Percentiles rank a stretch among this genome's conserved stretches.
Evolutionary conservation across 2,888 invertebrate genomes (phyloP).

Genomic region (Cephus pulcher): DNA sequence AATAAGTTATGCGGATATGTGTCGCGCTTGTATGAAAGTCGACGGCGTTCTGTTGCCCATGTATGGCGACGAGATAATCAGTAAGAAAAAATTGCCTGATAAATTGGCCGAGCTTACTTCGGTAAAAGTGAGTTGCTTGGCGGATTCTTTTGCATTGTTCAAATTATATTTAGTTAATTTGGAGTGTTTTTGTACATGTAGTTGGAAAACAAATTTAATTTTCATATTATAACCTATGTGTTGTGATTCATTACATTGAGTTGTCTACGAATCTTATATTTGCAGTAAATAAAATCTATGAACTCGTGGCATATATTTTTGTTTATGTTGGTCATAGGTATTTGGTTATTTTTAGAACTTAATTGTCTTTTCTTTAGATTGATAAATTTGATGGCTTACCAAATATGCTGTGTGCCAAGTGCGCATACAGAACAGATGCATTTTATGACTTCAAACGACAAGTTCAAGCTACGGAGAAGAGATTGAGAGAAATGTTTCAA

Average conservation of each 20-base stretch:
- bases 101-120: conserved; percentile 58
- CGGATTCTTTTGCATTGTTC: background rate
- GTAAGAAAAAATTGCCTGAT: conserved; percentile 48
- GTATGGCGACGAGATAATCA: conserved; percentile 47
- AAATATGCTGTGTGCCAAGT: conserved; percentile 56
- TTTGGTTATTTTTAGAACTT: background rate
- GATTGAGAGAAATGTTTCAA: conserved; percentile 53
- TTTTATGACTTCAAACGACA: conserved; percentile 57
- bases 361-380: conserved; percentile 40
- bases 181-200: background rate
- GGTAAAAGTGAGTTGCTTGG: conserved; percentile 39
- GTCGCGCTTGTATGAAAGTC: conserved; percentile 61
- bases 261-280: background rate
- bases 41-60: conserved; percentile 55
- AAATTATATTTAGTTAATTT: background rate
- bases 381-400: conserved; percentile 56
- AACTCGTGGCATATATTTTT: background rate
- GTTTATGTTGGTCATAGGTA: background rate
- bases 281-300: background rate
- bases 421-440: conserved; percentile 55
- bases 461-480: conserved; percentile 56
- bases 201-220: background rate
- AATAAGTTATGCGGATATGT: conserved; percentile 51
- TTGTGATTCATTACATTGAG: background rate
- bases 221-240: background rate